Conservation (phyloP, 2,797 vertebrate genomes). For the Emydoidea blandingii region DNA sequence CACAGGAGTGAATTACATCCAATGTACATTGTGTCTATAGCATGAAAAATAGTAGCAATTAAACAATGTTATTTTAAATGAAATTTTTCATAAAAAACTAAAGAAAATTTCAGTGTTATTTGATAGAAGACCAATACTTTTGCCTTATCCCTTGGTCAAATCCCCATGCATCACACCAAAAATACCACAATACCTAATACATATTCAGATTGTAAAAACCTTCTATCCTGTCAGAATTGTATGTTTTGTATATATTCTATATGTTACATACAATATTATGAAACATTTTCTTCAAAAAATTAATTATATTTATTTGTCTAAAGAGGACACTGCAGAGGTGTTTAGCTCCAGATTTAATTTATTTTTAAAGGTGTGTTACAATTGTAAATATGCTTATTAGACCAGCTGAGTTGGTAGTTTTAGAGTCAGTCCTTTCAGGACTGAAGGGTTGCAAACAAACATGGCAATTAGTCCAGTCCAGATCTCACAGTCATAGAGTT, state of each 20-base stretch:
- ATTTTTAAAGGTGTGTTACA: background rate
- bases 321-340: background rate
- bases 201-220: background rate
- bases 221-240: background rate
- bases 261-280: background rate
- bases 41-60: background rate
- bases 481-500: too few relatives aligned
- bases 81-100: background rate
- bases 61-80: background rate
- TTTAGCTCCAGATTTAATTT: background rate
- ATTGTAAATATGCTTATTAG: background rate
- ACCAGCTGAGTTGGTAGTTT: background rate
- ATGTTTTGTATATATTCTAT: background rate
- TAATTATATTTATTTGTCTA: background rate
- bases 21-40: background rate
- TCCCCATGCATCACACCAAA: background rate
- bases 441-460: background rate
- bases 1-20: background rate
- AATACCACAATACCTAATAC: background rate
- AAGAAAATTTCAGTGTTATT: background rate
- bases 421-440: background rate
- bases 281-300: background rate
- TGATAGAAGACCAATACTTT: background rate
- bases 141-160: background rate
- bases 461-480: background rate